phyloP scores from a whole-genome alignment of 23 tunicate species.

The Halocynthia aurantium region DNA sequence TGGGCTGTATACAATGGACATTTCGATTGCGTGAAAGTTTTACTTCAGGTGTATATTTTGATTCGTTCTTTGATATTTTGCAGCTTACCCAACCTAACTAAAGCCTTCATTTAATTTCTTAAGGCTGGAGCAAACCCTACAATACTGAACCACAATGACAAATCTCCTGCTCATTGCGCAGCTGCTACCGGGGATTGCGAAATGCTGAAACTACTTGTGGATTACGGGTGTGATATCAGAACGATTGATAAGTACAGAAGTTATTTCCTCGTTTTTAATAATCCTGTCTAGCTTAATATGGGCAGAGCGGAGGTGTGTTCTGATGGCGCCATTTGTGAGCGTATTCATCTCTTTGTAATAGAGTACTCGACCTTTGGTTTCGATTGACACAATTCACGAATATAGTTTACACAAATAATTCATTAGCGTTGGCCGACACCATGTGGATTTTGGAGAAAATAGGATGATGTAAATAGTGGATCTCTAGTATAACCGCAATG shows the following conservation, averaged over 20 bases:
- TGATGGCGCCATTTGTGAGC: too few species aligned
- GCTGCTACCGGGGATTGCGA: conserved; percentile 52
- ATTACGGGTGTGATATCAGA: conserved; percentile 52
- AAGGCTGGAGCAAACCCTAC: conserved; percentile 68
- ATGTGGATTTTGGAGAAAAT: too few species aligned
- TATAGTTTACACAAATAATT: too few species aligned
- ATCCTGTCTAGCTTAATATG: too few species aligned
- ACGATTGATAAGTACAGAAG: conserved; percentile 31
- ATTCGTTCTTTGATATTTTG: too few species aligned
- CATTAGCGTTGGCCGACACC: too few species aligned
- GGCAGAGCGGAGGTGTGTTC: too few species aligned
- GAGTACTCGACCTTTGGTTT: not conserved
- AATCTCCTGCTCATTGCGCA: conserved; percentile 58
- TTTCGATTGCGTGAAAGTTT: conserved; percentile 25
- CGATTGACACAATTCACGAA: too few species aligned
- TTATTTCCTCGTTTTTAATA: not conserved
- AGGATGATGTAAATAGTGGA: too few species aligned
- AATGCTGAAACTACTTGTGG: conserved; percentile 36
- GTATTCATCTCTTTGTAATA: too few species aligned
- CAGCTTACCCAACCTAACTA: too few species aligned
- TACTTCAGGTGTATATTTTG: conserved; percentile 28
- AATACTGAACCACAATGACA: conserved; percentile 33
- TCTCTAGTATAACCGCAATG: too few species aligned
- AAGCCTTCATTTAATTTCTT: not conserved
- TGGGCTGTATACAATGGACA: conserved; percentile 57